phyloP scores from a whole-genome alignment of 1,140 invertebrate genomes.

The Bursaphelenchus mucronatus region DNA sequence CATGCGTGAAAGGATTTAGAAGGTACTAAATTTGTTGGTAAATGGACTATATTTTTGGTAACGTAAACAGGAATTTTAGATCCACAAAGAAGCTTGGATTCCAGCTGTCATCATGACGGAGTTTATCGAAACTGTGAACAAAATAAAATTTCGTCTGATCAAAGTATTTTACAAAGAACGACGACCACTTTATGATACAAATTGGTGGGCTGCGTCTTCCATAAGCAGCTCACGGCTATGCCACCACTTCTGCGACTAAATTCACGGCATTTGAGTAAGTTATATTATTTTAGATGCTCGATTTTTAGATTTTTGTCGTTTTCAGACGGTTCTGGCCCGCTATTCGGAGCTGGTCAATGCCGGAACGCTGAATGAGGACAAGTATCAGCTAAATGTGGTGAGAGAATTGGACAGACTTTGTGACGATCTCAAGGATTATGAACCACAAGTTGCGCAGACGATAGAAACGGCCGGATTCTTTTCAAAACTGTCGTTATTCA shows the following conservation, averaged over 20 bases:
- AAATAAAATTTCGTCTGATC: too few relatives aligned
- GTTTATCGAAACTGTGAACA: too few relatives aligned
- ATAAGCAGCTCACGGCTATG: not conserved
- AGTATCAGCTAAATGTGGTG: conserved; percentile 22
- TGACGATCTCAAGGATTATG: conserved; percentile 37
- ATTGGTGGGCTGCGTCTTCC: not conserved
- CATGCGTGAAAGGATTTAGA: too few relatives aligned
- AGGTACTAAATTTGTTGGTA: too few relatives aligned
- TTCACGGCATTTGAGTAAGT: conserved; percentile 4
- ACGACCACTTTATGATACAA: too few relatives aligned
- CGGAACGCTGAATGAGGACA: conserved; percentile 1
- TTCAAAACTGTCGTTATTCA: conserved; percentile 19
- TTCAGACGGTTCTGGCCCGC: not conserved
- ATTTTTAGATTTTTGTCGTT: too few relatives aligned
- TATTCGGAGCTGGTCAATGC: conserved; percentile 10
- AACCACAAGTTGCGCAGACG: conserved; percentile 4
- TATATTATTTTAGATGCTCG: not conserved
- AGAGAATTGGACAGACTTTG: conserved; percentile 33
- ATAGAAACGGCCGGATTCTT: conserved; percentile 13
- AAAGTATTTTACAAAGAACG: too few relatives aligned
- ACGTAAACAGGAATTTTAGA: too few relatives aligned
- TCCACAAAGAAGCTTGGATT: too few relatives aligned
- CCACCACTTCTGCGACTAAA: conserved; percentile 3
- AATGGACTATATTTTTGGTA: too few relatives aligned
- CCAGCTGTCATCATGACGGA: too few relatives aligned